Evolutionary conservation across 2,113 vertebrate species (phyloP).

Genomic region (Embiotoca jacksoni): DNA sequence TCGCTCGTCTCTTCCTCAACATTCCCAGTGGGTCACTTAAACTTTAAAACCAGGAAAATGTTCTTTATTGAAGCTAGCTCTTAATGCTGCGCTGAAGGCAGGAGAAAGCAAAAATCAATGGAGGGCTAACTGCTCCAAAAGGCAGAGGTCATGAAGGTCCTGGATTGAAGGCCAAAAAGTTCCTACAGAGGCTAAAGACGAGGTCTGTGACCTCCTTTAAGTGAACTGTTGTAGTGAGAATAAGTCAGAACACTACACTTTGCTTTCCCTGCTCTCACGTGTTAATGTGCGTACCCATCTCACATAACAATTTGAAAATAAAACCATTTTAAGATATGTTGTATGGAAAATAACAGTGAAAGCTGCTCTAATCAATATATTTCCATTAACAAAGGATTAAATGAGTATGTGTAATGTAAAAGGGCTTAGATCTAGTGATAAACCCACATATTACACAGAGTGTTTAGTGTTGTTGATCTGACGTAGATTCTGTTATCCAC

Average conservation of each 20-base stretch:
- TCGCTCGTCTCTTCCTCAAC: constrained; percentile 20
- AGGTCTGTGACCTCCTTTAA: background rate
- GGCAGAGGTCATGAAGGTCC: constrained; percentile 83
- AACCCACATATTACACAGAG: no score
- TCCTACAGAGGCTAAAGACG: background rate
- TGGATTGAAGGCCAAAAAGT: constrained; percentile 77
- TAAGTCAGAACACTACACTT: background rate
- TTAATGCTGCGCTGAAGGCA: constrained; percentile 64
- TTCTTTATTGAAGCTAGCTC: constrained; percentile 61
- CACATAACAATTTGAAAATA: background rate
- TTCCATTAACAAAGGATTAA: no score
- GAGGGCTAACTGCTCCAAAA: constrained; percentile 70
- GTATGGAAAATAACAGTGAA: background rate
- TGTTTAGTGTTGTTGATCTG: no score
- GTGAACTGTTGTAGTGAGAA: background rate
- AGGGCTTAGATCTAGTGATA: no score
- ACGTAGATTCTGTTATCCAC: no score
- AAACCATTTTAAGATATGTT: background rate
- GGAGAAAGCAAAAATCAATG: constrained; percentile 79
- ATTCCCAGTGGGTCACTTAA: constrained; percentile 78
- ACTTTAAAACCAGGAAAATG: constrained; percentile 72
- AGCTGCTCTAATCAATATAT: no score
- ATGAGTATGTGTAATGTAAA: no score
- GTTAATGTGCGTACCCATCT: background rate
- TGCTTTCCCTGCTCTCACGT: no score